Evolutionary conservation across 2,797 vertebrate species (phyloP).

Genomic region (Ctenosaura bakeri): DNA sequence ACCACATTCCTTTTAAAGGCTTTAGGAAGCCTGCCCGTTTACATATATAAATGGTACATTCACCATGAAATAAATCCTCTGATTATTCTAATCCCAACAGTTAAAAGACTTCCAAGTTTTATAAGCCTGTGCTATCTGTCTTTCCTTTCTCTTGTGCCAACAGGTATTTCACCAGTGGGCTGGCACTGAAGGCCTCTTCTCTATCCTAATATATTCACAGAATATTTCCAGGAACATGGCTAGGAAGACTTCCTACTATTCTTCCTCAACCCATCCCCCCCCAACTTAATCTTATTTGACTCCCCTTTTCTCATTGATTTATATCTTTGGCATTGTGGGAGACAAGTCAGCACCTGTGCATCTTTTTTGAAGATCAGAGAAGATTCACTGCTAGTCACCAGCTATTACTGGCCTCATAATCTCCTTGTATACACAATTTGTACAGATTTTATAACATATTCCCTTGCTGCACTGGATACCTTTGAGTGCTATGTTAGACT

Average conservation of each 20-base stretch:
- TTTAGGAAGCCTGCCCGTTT: conserved; percentile 59
- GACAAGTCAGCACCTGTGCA: too few species aligned
- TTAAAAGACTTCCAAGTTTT: conserved; percentile 53
- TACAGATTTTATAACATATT: too few species aligned
- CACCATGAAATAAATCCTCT: conserved; percentile 55
- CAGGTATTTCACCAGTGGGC: conserved; percentile 43
- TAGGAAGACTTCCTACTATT: conserved; percentile 19
- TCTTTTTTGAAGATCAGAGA: too few species aligned
- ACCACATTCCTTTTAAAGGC: conserved; percentile 67
- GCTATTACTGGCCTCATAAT: too few species aligned
- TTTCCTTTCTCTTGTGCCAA: conserved; percentile 54
- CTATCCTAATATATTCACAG: conserved; percentile 10
- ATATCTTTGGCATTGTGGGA: not conserved
- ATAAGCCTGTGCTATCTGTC: conserved; percentile 56
- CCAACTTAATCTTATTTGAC: conserved; percentile 14
- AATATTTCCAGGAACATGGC: conserved; percentile 33
- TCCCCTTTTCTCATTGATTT: conserved; percentile 16
- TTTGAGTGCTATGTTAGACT: too few species aligned
- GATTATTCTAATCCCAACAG: conserved; percentile 61
- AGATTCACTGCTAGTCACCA: too few species aligned
- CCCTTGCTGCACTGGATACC: too few species aligned
- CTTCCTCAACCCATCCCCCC: not conserved
- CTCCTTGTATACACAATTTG: too few species aligned
- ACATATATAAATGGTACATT: conserved; percentile 50
- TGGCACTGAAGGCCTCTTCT: conserved; percentile 46